Evolutionary conservation across 1,140 invertebrate species (phyloP).

Genomic region (Colletes gigas): DNA sequence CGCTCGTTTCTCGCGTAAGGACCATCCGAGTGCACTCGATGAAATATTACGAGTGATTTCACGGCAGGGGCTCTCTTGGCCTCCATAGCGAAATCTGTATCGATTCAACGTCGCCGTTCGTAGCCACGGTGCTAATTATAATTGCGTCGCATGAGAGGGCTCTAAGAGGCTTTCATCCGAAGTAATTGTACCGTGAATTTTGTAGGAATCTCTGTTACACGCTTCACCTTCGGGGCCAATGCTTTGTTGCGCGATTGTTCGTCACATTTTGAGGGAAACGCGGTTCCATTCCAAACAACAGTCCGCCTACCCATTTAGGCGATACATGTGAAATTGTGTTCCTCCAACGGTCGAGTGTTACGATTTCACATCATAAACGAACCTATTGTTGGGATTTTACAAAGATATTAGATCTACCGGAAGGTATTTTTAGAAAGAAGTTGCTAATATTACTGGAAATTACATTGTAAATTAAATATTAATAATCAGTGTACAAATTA

Average conservation of each 20-base stretch:
- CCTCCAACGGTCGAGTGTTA: background rate
- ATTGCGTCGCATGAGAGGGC: slow-evolving; percentile 8
- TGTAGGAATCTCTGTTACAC: slow-evolving; percentile 2
- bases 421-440: no score
- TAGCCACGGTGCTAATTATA: slow-evolving; percentile 17
- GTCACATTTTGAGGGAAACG: background rate
- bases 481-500: no score
- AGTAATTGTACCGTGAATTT: slow-evolving; percentile 40
- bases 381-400: no score
- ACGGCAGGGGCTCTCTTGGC: background rate
- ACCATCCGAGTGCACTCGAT: background rate
- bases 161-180: background rate
- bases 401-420: no score
- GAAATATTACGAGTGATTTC: slow-evolving; percentile 26
- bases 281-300: background rate
- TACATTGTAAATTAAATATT: no score
- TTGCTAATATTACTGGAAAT: no score
- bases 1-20: background rate
- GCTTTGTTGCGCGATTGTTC: background rate
- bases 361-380: background rate
- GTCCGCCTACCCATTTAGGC: background rate
- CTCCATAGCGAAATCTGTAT: background rate
- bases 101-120: background rate
- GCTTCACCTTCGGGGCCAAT: background rate
- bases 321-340: background rate